Base-by-base conservation (phyloP, 2,113 vertebrate genomes). In the Bos javanicus region DNA sequence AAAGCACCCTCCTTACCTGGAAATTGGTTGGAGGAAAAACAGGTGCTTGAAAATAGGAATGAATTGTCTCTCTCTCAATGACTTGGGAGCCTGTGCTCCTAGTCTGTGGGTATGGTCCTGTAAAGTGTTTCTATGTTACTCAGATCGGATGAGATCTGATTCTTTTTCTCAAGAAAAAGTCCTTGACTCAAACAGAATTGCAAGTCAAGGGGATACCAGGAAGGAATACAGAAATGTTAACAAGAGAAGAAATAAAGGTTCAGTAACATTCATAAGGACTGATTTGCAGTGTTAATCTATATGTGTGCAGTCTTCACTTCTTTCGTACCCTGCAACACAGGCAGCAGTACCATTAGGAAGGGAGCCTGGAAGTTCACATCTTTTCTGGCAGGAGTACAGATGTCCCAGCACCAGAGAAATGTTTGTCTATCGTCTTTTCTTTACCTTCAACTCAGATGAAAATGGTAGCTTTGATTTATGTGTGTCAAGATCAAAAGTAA, bases 101-200 rank as follows among this genome's bases (percentile, higher is more conserved):
- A 6, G 0, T 81, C 60, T 30, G 12, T 57, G 67, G 8, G 11
- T 36, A 13, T 50, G 16, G 50, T 30, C n/a, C 7, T 90, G 7
- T 52, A 67, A 56, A 76, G 11, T 54, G 30, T 74, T 94, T 96
- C 88, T 89, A 0, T 23, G 60, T 21, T 43, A 21, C 23, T 90
- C 13, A 30, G 78, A 71, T 43, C 30, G 39, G 6, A 50, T 39
- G 85, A 87, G 84, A 88, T 46, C 48, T 8, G 8, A 71, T 92
- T 26, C 36, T 62, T 97, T 88, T 80, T 30, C 71, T 93, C 46
- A 81, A 87, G 57, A 71, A 90, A 64, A 87, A 46, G 76, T 92
- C 74, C 91, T 91, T 80, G 56, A 96, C 13, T 82, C 81, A 67
- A 43, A 91, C 10, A 81, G 46, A 36, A 21, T 25, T 96, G 26